Evolutionary conservation across 2,113 vertebrate species (phyloP).

Genomic region (Pelusios castaneus): DNA sequence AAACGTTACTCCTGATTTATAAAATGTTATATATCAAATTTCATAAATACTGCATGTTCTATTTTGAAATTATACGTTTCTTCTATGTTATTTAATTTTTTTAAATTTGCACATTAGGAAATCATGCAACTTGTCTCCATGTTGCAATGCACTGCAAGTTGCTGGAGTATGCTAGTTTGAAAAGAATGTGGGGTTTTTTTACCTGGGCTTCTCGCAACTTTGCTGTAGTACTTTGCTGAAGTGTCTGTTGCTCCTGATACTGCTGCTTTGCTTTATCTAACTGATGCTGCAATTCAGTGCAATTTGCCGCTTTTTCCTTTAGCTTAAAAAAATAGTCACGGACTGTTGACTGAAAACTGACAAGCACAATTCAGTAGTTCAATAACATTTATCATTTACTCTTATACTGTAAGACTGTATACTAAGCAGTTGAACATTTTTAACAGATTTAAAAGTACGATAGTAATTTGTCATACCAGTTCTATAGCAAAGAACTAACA

Average conservation of each 20-base stretch:
- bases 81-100: not conserved
- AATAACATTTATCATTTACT: not conserved
- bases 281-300: conserved; percentile 92
- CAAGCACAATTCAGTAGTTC: not conserved
- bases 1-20: conserved; percentile 40
- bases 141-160: not conserved
- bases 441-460: not conserved
- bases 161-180: not conserved
- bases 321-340: conserved; percentile 76
- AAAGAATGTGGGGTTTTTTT: not conserved
- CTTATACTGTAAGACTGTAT: not conserved
- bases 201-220: conserved; percentile 98
- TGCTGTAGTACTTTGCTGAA: conserved; percentile 93
- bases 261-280: conserved; percentile 96
- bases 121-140: not conserved
- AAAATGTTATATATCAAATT: conserved; percentile 25
- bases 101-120: not conserved
- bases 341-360: conserved; percentile 36
- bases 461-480: not conserved
- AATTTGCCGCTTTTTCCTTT: conserved; percentile 88
- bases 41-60: not conserved
- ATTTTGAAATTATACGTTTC: not conserved
- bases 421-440: not conserved
- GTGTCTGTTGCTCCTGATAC: conserved; percentile 92
- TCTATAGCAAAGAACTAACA: not conserved